phyloP scores from a whole-genome alignment of 2,797 vertebrate species.

The Sus cebifrons region DNA sequence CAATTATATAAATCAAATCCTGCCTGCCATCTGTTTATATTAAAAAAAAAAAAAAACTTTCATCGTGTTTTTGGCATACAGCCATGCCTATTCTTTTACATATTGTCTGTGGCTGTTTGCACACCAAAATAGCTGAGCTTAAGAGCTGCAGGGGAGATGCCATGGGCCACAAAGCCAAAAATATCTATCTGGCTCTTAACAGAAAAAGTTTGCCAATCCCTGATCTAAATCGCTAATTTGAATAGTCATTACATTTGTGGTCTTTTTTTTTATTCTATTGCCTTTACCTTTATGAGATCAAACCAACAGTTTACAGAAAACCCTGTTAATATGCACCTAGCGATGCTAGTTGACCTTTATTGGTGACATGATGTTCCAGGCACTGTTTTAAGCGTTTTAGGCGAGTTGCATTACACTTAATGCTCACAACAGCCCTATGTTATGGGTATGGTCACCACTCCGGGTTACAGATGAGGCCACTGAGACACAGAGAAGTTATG shows the following conservation, averaged over 20 bases:
- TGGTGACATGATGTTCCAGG: background rate
- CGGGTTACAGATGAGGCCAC: background rate
- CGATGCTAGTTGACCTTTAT: background rate
- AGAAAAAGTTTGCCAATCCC: background rate
- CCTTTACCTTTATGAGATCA: background rate
- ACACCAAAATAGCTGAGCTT: background rate
- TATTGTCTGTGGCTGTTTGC: background rate
- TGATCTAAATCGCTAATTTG: background rate
- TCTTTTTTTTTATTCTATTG: conserved; percentile 7
- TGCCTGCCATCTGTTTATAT: background rate
- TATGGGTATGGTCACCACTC: background rate
- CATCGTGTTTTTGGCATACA: background rate
- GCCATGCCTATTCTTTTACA: background rate
- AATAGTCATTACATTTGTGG: background rate
- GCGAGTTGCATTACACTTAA: background rate
- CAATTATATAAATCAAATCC: background rate
- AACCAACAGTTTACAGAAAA: background rate
- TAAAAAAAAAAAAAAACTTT: background rate
- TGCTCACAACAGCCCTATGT: background rate
- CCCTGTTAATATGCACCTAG: background rate
- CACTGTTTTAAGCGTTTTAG: background rate
- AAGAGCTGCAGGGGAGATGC: background rate
- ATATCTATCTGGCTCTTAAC: background rate
- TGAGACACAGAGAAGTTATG: conserved; percentile 37
- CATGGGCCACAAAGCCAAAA: background rate